Evolutionary conservation across 53 echinoderm and acorn worm species (phyloP), one percentile per base, ranked within the genome.

Genomic region (Stichopus horrens): DNA sequence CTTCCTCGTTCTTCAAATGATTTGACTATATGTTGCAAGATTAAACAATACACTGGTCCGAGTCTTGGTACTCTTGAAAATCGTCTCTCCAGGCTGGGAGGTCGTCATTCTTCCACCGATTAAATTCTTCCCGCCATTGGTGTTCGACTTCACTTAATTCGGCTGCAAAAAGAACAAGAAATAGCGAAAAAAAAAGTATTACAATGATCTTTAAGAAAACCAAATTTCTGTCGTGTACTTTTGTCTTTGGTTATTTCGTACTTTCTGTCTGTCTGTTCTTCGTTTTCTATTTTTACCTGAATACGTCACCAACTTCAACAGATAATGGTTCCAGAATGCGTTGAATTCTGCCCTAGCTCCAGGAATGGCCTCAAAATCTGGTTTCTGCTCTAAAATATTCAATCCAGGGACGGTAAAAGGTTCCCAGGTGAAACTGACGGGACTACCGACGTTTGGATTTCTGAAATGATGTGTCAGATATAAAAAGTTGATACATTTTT

Each of bases 101-200:
- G 58, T 87, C 87, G 19, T 87, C 75, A 54, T 87, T 55, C 7
- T 87, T 87, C 87, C 87, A 87, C 8, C 75, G 87, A 21, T 74
- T 75, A 23, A 87, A 87, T 56, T 87, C 87, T 74, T 87, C 87
- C 74, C 87, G 52, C 87, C 87, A 87, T 9, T 87, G 86, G 71
- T 68, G 86, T 13, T 86, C 86, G 37, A 52, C 86, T 86, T 86
- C 86, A 7, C 66, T 65, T 65, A 86, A 53, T 5, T 86, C 86
- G 66, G 52, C 86, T 86, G 37, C 14, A 86, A 67, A 16, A 51
- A 5, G 58, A 59, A 66, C 37, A 37, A 37, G 37, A 37, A 37
- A 37, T 37, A 37, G 37, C 37, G 2, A 37, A 37, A 37, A 37
- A 37, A 37, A 37, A 37, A 37, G 2, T 37, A 37, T 37, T 37